Evolutionary conservation across 1,140 invertebrate species (phyloP).

Genomic region (Cardiocondyla obscurior): DNA sequence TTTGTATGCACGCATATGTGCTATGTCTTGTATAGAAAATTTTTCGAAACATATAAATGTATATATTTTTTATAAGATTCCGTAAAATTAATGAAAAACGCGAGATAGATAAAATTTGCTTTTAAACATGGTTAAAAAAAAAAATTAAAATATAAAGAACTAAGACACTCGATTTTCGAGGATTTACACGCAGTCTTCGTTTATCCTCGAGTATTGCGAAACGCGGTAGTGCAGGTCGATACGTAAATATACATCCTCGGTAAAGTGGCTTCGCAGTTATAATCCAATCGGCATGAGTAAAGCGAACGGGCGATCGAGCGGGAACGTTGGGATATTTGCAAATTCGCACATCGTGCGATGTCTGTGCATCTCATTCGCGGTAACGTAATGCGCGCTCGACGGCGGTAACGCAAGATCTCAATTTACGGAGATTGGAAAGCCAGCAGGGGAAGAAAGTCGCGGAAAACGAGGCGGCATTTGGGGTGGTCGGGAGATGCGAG

Average conservation of each 20-base stretch:
- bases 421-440: slow-evolving; percentile 69
- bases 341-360: slow-evolving; percentile 10
- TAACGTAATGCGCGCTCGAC: slow-evolving; percentile 17
- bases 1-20: not conserved
- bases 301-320: not conserved
- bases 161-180: not conserved
- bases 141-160: not conserved
- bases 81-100: too few species aligned
- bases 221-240: not conserved
- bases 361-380: slow-evolving; percentile 24
- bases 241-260: slow-evolving; percentile 32
- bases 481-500: slow-evolving; percentile 8
- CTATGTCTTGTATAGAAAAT: not conserved
- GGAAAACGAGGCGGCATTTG: not conserved
- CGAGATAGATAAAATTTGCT: too few species aligned
- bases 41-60: too few species aligned
- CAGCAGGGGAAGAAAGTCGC: not conserved
- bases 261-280: slow-evolving; percentile 16
- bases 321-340: slow-evolving; percentile 23
- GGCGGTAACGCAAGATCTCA: slow-evolving; percentile 37
- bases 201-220: not conserved
- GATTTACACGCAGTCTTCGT: not conserved
- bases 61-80: too few species aligned
- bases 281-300: slow-evolving; percentile 14
- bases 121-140: not conserved